Conservation (phyloP, 2,888 invertebrate species). For the Operophtera brumata region DNA sequence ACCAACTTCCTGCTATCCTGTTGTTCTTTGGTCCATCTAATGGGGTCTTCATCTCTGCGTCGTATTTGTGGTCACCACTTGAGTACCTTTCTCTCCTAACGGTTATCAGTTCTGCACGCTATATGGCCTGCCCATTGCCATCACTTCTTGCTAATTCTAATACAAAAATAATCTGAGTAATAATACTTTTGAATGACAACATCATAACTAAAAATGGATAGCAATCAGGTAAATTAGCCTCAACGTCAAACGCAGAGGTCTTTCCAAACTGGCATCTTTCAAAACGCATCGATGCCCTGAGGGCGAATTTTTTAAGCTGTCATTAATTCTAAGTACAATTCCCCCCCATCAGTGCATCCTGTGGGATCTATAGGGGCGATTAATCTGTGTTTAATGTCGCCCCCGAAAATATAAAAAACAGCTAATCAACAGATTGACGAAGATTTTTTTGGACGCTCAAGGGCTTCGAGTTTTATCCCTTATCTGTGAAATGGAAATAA, state of each 20-base stretch:
- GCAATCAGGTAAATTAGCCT: not conserved
- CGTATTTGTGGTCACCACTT: too few relatives aligned
- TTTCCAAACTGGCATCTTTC: constrained; percentile 36
- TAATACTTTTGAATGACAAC: too few relatives aligned
- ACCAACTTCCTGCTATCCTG: too few relatives aligned
- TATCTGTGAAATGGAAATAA: constrained; percentile 29
- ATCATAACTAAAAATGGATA: too few relatives aligned
- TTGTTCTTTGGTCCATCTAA: too few relatives aligned
- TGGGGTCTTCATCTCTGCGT: too few relatives aligned
- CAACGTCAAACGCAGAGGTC: constrained; percentile 33
- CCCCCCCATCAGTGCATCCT: constrained; percentile 46
- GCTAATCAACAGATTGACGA: constrained; percentile 77
- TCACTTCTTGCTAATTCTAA: too few relatives aligned
- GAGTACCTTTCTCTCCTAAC: too few relatives aligned
- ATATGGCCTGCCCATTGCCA: too few relatives aligned
- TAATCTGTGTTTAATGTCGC: constrained; percentile 77
- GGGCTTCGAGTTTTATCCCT: constrained; percentile 39
- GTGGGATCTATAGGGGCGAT: constrained; percentile 67
- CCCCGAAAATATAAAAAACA: constrained; percentile 70
- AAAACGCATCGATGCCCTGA: constrained; percentile 43
- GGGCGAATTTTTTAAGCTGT: constrained; percentile 68
- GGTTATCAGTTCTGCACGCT: too few relatives aligned
- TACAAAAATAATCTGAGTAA: too few relatives aligned
- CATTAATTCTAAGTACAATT: constrained; percentile 70
- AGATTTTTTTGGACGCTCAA: constrained; percentile 53